Percentiles rank a stretch among this genome's conserved stretches.
phyloP scores from a whole-genome alignment of 1,140 invertebrate species.

The Lepidurus couesii region DNA sequence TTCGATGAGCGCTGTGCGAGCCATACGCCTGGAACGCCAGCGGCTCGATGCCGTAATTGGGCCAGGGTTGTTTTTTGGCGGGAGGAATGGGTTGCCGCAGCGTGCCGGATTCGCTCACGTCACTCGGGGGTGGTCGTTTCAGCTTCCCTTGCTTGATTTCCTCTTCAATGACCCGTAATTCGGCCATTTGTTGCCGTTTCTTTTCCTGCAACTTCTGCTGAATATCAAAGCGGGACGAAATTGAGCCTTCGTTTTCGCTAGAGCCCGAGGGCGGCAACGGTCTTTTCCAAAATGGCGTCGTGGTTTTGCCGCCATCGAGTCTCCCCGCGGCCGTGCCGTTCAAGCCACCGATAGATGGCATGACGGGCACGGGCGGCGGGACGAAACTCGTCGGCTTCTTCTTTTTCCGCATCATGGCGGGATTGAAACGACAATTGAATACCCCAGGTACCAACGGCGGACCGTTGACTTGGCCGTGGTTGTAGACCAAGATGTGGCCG shows the following conservation, averaged over 20 bases:
- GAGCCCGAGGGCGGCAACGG: constrained; percentile 58
- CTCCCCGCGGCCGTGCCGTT: background rate
- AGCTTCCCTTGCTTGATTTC: constrained; percentile 73
- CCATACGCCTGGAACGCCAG: constrained; percentile 46
- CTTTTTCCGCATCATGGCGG: constrained; percentile 70
- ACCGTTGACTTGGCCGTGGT: constrained; percentile 34
- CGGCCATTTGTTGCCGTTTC: constrained; percentile 77
- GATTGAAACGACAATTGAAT: constrained; percentile 83
- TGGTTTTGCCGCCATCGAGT: constrained; percentile 39
- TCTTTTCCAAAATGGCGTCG: constrained; percentile 71
- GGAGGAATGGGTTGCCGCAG: constrained; percentile 46
- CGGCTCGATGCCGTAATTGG: constrained; percentile 35
- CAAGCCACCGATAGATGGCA: constrained; percentile 35
- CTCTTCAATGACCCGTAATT: constrained; percentile 69
- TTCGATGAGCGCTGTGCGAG: constrained; percentile 41
- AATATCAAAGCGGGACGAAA: constrained; percentile 72
- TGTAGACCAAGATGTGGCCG: constrained; percentile 31
- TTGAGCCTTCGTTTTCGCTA: constrained; percentile 65
- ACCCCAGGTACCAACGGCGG: constrained; percentile 63
- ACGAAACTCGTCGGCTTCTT: constrained; percentile 83
- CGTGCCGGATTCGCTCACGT: constrained; percentile 44
- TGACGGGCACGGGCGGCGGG: constrained; percentile 56
- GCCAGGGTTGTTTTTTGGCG: constrained; percentile 52
- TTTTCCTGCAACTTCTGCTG: constrained; percentile 81
- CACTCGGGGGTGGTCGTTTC: constrained; percentile 49